Evolutionary conservation across 1,140 invertebrate species (phyloP).

Genomic region (Nasonia longicornis): DNA sequence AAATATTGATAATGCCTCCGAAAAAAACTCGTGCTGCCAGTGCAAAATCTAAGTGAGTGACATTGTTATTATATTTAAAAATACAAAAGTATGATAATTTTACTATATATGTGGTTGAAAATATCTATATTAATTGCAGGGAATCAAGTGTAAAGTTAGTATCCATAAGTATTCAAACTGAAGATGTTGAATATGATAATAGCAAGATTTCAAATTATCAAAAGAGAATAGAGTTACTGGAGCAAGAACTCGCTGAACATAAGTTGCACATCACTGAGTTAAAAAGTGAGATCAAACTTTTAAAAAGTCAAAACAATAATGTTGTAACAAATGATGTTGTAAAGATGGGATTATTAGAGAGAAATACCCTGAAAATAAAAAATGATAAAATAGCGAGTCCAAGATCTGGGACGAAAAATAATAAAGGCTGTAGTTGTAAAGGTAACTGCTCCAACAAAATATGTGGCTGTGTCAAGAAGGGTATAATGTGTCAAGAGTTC

Average conservation of each 20-base stretch:
- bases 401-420: conserved; percentile 80
- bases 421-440: conserved; percentile 53
- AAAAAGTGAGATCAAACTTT: conserved; percentile 21
- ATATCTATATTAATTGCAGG: background rate
- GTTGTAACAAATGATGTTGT: background rate
- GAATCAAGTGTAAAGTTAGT: background rate
- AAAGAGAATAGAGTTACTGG: conserved; percentile 19
- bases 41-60: background rate
- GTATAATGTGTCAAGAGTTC: conserved; percentile 40
- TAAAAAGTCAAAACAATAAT: conserved; percentile 3
- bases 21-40: background rate
- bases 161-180: background rate
- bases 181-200: background rate
- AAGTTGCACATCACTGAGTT: background rate
- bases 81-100: background rate
- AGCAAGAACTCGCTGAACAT: conserved; percentile 15
- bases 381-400: background rate
- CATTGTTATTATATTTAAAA: background rate
- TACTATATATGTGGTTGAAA: background rate
- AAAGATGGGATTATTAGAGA: background rate
- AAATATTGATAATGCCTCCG: conserved; percentile 4
- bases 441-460: conserved; percentile 49
- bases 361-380: background rate
- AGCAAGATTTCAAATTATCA: conserved; percentile 3
- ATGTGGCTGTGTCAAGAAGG: conserved; percentile 56